Evolutionary conservation across 2,113 vertebrate species (phyloP), one percentile per base, ranked within the genome.

Genomic region (Gadus macrocephalus): DNA sequence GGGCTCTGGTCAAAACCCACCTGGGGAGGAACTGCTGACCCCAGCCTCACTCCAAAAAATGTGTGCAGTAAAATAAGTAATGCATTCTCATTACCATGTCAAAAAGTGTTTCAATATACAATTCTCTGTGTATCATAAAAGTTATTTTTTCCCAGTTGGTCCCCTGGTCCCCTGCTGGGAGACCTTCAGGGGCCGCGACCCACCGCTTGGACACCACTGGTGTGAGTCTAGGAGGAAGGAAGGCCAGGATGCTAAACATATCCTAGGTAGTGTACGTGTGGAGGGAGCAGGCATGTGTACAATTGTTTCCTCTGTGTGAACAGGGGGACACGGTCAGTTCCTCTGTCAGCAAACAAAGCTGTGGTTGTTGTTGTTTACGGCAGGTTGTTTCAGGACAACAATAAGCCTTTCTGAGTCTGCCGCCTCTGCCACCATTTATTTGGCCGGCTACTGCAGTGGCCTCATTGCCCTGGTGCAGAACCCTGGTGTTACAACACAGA

Each of bases 281-380:
- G 42, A 49, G 42, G 42, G 42, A 49, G 42, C 42, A 68, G 64
- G 19, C 20, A 74, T 20, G 19, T 71, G 70, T 27, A 69, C 78
- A 81, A 78, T 74, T 56, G 38, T 56, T 22, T 62, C 38, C 25
- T 72, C 69, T 56, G 73, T 82, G 28, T 72, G 67, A 79, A 66
- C 70, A 53, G 63, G 15, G 15, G 75, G 66, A 71, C 63, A 42
- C 56, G 73, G 67, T 69, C 74, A 56, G 69, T 67, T 69, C 27
- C 69, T 69, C 63, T 17, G 65, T 67, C 49, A 3, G 89, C 89
- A 91, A 90, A 87, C 89, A 91, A 90, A 87, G 88, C 81, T 58
- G 75, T 42, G 5, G 38, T 49, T 49, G 60, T 53, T 63, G 75
- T 88, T 91, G 88, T 90, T 85, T 66, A 79, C 64, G 53, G 66